Base-by-base conservation (phyloP, 2,113 vertebrate species). In the Bucco capensis region DNA sequence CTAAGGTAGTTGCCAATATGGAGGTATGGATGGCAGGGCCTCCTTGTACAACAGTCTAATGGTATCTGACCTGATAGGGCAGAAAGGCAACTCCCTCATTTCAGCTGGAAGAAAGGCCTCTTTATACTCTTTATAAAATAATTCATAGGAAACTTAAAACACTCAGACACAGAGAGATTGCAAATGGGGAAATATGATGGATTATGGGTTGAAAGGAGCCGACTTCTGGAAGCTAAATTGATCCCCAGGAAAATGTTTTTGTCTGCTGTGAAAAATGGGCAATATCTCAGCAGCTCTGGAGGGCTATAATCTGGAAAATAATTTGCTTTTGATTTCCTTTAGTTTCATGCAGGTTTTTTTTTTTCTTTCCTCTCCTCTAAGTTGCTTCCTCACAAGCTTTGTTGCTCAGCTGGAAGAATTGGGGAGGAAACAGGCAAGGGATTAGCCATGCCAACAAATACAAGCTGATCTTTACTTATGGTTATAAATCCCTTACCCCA, bases 241-340 rank as follows among this genome's bases (percentile, higher is more conserved):
- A 99, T 99, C 98, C 98, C 98, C 98, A 96, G 94, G 98, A 98
- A 99, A 99, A 99, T 99, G 99, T 98, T 99, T 99, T 99, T 99
- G 99, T 99, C 98, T 99, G 98, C 97, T 98, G 97, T 99, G 99
- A 99, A 99, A 99, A 99, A 99, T 99, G 98, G 98, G 97, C 98
- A 83, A 97, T 98, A 98, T 98, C 98, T 98, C 97, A 96, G 98
- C 96, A 65, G 98, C 97, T 94, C 97, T 96, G 88, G 83, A 91
- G 96, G 85, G 95, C 97, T 95, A 95, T 97, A 96, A 97, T 97
- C 96, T 97, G 79, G 96, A 97, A 98, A 98, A 98, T 98, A 96
- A 98, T 98, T 98, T 97, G 96, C 97, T 98, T 97, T 97, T 97
- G 97, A 97, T 96, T 97, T 95, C 96, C 81, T 92, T 97, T 94